Base-by-base conservation (phyloP, 2,888 invertebrate species). In the Lasioglossum lativentre region DNA sequence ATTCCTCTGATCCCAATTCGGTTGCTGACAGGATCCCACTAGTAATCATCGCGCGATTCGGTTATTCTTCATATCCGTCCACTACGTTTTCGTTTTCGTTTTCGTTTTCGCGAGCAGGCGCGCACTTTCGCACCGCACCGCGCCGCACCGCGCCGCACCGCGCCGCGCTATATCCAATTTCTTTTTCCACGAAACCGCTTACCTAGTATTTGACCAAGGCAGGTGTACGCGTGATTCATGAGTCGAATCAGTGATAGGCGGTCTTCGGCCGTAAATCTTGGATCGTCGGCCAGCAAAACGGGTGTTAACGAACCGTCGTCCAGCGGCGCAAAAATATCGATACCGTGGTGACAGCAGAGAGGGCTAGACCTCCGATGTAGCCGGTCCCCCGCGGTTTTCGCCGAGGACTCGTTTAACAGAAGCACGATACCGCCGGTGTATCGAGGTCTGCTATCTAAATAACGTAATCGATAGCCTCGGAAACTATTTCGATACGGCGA, bases 401-500 rank as follows among this genome's bases (percentile, higher is more conserved):
- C 38, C 78, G 86, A 74, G 75, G 42, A 78, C 66, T 88, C 83
- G 78, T 89, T 83, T 75, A 86, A 81, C 82, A 70, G 63, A n/a
- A 45, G 74, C 63, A 80, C 80, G 82, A 78, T 79, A 81, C 75
- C 79, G 74, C 27, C 63, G 42, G 45, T 40, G 66, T 88, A 86
- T 86, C 86, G 76, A 23, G 66, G 40, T 56, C 77, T 74, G 71
- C 72, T 81, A 90, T 90, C 90, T 91, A 91, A 91, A 91, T 89
- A 89, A 89, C 82, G 85, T 87, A 85, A 91, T 90, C 91, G 88
- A 88, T 77, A 84, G 78, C 81, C 81, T 68, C 82, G 89, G 86
- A 91, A 91, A 89, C 90, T 89, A 89, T 90, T 88, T 90, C 91
- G 83, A 84, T 83, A 86, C 78, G 86, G 80, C 83, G 88, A 86